Evolutionary conservation across 2,888 invertebrate species (phyloP).

Genomic region (Polydrusus tereticollis): DNA sequence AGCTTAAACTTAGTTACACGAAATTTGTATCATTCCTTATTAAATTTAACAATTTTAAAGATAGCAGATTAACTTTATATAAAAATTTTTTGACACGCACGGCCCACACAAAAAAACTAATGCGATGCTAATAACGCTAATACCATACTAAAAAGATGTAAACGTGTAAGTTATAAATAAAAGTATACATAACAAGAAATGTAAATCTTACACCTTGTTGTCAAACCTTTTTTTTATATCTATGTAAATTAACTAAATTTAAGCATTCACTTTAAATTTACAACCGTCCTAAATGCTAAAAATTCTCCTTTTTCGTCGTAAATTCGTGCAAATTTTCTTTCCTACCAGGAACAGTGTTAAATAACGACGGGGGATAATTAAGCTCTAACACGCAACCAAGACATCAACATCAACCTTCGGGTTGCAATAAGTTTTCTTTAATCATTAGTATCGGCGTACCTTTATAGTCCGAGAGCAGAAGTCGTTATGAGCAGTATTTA

Average conservation of each 20-base stretch:
- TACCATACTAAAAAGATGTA: neutral
- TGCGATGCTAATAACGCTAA: too few relatives aligned
- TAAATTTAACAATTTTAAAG: too few relatives aligned
- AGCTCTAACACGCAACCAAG: conserved; percentile 57
- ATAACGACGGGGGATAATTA: conserved; percentile 57
- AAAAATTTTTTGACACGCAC: too few relatives aligned
- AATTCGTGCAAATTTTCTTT: conserved; percentile 43
- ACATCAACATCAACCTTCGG: conserved; percentile 56
- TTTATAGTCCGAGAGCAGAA: neutral
- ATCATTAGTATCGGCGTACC: conserved; percentile 13
- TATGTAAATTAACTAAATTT: conserved; percentile 1
- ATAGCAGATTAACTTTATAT: too few relatives aligned
- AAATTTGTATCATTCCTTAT: too few relatives aligned
- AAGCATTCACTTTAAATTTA: neutral
- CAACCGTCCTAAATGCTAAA: neutral
- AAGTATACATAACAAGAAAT: neutral
- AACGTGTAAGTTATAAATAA: neutral
- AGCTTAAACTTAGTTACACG: too few relatives aligned
- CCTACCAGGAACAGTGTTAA: conserved; percentile 52
- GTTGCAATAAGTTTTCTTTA: conserved; percentile 41
- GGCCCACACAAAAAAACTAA: too few relatives aligned
- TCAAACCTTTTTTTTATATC: neutral
- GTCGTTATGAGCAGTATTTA: too few relatives aligned
- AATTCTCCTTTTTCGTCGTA: conserved; percentile 17
- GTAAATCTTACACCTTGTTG: neutral